Evolutionary conservation across 2,113 vertebrate species (phyloP).

Genomic region (Petrocephalus microphthalmus): DNA sequence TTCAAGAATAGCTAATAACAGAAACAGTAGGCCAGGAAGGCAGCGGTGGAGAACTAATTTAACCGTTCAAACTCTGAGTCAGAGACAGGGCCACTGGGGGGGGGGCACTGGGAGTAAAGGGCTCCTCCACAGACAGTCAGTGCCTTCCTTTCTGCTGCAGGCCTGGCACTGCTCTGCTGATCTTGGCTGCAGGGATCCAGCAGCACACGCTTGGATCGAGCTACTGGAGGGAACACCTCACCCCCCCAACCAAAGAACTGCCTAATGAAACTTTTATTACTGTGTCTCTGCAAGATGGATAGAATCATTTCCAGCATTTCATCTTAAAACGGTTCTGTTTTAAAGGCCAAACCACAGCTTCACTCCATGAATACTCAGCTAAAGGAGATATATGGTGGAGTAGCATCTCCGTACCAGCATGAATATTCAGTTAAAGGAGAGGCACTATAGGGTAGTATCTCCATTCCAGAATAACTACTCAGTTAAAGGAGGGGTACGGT

Average conservation of each 20-base stretch:
- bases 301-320: conserved; percentile 44
- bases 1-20: conserved; percentile 29
- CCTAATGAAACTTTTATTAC: conserved; percentile 50
- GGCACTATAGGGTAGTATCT: no score
- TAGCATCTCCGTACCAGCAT: neutral
- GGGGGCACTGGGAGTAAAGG: conserved; percentile 40
- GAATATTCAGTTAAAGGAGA: no score
- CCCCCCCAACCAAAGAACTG: conserved; percentile 30
- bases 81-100: neutral
- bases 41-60: conserved; percentile 46
- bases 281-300: conserved; percentile 35
- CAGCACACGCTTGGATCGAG: conserved; percentile 1
- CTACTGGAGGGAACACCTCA: conserved; percentile 10
- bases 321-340: conserved; percentile 42
- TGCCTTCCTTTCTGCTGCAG: conserved; percentile 35
- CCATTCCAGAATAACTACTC: no score
- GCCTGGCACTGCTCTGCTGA: conserved; percentile 20
- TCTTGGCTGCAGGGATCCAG: conserved; percentile 31
- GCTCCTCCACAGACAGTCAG: conserved; percentile 40
- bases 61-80: conserved; percentile 34
- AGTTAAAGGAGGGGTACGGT: no score
- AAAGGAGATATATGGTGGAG: neutral
- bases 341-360: neutral
- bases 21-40: conserved; percentile 31
- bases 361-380: neutral